Evolutionary conservation across 2,113 vertebrate genomes (phyloP).

Genomic region (Channa argus): DNA sequence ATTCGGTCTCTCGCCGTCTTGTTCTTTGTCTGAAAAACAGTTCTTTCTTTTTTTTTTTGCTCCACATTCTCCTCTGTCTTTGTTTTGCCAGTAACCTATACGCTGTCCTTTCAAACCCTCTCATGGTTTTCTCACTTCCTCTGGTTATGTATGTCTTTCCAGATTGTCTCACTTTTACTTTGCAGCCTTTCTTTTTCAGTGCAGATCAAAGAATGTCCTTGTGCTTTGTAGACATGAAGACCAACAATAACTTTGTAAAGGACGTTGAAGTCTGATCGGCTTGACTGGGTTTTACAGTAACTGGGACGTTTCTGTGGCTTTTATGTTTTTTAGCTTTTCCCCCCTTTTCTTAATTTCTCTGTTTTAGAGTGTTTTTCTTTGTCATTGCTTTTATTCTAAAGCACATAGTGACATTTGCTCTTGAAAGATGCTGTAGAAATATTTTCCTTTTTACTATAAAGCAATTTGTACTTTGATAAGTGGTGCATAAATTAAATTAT

Average conservation of each 20-base stretch:
- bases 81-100: neutral
- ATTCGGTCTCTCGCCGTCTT: neutral
- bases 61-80: neutral
- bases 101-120: neutral
- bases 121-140: neutral
- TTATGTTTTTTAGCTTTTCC: no score
- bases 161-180: conserved; percentile 30
- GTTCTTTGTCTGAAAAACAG: neutral
- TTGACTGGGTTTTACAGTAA: neutral
- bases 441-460: no score
- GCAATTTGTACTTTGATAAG: no score
- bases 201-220: conserved; percentile 20
- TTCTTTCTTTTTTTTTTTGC: neutral
- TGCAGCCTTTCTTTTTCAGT: neutral
- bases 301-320: no score
- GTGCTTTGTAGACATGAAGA: neutral
- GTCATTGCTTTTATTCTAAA: no score
- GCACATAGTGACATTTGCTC: no score
- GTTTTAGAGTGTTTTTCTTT: no score
- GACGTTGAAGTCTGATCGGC: neutral
- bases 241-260: neutral
- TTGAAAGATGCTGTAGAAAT: no score
- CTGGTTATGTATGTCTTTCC: conserved; percentile 10
- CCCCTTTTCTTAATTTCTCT: no score
- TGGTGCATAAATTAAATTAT: no score